These are phyloP conservation scores for Agriopis aurantiaria DNA, from an alignment of 2,888 invertebrate species.

Conservation along the genomic window DNA sequence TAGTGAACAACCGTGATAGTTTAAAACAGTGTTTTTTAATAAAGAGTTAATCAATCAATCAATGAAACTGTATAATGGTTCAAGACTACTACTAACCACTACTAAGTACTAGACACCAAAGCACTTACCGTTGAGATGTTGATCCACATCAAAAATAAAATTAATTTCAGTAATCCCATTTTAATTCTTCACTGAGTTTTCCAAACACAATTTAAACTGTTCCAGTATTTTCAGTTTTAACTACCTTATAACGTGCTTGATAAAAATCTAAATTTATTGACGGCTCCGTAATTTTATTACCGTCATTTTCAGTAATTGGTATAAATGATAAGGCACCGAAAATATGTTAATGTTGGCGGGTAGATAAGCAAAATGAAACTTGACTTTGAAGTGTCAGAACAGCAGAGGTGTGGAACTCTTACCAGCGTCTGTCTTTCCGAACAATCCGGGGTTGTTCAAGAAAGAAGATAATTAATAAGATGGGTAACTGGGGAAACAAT, in stretches of 20 bases:
- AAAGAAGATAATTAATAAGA: no score
- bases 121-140: constrained; percentile 7
- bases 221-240: background rate
- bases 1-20: no score
- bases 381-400: background rate
- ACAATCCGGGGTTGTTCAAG: no score
- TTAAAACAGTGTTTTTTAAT: no score
- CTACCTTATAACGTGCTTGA: background rate
- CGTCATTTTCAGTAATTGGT: background rate
- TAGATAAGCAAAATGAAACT: background rate
- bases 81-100: no score
- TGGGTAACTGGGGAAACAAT: no score
- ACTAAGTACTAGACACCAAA: no score
- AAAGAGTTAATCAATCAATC: no score
- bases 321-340: background rate
- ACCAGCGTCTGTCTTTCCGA: no score
- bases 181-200: background rate
- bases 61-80: no score
- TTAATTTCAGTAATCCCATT: background rate
- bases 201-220: background rate
- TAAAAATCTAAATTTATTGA: constrained; percentile 1
- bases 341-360: background rate
- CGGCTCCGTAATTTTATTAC: background rate
- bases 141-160: constrained; percentile 8
- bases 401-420: no score